Conservation (phyloP, 2,797 vertebrate genomes). For the Enoplosus armatus region DNA sequence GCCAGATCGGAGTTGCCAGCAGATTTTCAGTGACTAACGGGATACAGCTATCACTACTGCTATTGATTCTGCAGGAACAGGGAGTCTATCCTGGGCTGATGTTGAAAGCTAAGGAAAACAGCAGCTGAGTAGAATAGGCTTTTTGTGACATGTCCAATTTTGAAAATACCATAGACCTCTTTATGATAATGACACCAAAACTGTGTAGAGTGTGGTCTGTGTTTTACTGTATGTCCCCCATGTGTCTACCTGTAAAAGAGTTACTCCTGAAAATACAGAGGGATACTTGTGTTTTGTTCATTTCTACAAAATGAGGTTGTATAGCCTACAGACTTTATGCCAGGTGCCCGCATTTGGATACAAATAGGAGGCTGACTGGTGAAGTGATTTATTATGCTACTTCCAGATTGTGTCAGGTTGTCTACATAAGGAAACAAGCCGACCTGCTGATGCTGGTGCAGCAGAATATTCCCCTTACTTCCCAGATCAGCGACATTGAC, state of each 20-base stretch:
- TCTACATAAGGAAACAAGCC: not conserved
- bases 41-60: constrained; percentile 16
- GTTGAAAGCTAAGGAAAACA: constrained; percentile 10
- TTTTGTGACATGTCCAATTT: constrained; percentile 16
- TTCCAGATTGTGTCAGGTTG: not conserved
- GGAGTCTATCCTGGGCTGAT: constrained; percentile 31
- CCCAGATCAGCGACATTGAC: not conserved
- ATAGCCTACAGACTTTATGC: not conserved
- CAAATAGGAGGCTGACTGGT: not conserved
- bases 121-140: not conserved
- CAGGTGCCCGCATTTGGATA: not conserved
- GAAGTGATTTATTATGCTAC: not conserved
- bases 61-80: constrained; percentile 48
- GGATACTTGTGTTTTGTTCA: not conserved
- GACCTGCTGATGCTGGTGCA: not conserved
- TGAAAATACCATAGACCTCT: not conserved
- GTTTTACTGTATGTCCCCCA: not conserved
- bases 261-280: not conserved
- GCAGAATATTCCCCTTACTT: not conserved
- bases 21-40: constrained; percentile 27
- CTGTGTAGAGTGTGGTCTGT: not conserved
- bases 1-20: constrained; percentile 22
- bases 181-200: constrained; percentile 14
- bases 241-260: not conserved
- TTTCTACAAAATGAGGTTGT: not conserved